Base-by-base conservation (phyloP, 2,888 invertebrate genomes). In the Drosophila algonquin region DNA sequence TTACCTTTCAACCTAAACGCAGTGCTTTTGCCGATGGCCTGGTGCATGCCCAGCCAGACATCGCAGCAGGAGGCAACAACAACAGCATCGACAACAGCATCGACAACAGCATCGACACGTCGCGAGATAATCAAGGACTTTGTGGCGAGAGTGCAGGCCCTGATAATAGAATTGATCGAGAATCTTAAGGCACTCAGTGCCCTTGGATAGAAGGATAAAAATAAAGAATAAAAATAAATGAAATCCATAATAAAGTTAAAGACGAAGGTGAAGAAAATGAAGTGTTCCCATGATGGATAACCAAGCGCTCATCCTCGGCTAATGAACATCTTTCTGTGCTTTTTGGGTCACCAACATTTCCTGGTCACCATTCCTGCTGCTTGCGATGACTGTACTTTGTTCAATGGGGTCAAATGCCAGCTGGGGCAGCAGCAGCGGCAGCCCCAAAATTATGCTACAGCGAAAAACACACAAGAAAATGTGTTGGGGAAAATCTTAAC, bases 401-500 rank as follows among this genome's bases (percentile, higher is more conserved):
- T 50, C 32, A 63, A 62, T 40, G 56, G 47, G 57, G 47, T 53
- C 73, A 40, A 35, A 45, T 45, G 16, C 45, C 54, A 57, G 46
- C 64, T 71, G 85, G 67, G 24, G 24, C 24, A 24, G 24, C 24
- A 24, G 82, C 30, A 30, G 30, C 30, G 75, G 85, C 85, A 81
- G 67, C 71, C 82, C 86, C 65, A 82, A 87, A 86, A 82, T 82
- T 80, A 87, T 82, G 73, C 58, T 58, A 60, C 55, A 60, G 14
- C 24, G 45, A 8, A 27, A 54, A 24, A 32, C 16, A 48, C 12
- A 48, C 21, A 45, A 56, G 72, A 71, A 80, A 81, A 76, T 32
- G 72, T 87, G 89, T 74, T 79, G 74, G 76, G 87, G 77, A 87
- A 90, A 82, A 87, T 87, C 88, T 90, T 89, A 80, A 80, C 86